Conservation (phyloP, 64 coral and sea anemone species). For the Porites lutea region DNA sequence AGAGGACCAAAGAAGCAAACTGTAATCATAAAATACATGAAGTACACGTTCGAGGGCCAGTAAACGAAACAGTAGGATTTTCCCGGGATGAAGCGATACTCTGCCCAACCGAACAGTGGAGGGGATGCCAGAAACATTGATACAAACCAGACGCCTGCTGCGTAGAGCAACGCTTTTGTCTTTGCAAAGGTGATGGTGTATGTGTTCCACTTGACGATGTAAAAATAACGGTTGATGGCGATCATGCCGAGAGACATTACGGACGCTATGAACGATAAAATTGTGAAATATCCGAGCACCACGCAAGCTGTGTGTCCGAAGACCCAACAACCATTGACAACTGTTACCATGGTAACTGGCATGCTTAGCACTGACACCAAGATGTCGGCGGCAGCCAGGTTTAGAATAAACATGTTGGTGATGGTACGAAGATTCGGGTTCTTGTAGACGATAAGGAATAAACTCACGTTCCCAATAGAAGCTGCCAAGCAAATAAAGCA, state of each 20-base stretch:
- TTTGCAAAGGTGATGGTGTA: conserved; percentile 46
- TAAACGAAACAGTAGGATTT: conserved; percentile 73
- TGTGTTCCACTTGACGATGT: conserved; percentile 72
- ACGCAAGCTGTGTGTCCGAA: conserved; percentile 54
- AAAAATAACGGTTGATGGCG: conserved; percentile 73
- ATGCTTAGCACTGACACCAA: conserved; percentile 71
- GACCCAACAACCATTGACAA: conserved; percentile 38
- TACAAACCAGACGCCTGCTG: conserved; percentile 44
- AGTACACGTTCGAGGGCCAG: conserved; percentile 55
- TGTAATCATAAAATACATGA: conserved; percentile 73
- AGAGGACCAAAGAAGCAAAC: conserved; percentile 78
- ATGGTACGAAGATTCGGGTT: conserved; percentile 53
- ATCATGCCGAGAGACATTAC: conserved; percentile 67
- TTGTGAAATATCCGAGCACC: conserved; percentile 60
- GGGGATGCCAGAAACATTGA: conserved; percentile 45
- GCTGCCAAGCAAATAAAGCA: conserved; percentile 29
- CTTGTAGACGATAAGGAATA: conserved; percentile 71
- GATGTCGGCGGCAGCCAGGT: conserved; percentile 72
- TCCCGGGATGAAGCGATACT: conserved; percentile 65
- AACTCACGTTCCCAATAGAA: conserved; percentile 43
- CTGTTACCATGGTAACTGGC: conserved; percentile 64
- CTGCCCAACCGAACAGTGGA: conserved; percentile 80
- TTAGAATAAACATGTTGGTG: conserved; percentile 66
- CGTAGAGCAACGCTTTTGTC: neutral
- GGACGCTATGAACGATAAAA: conserved; percentile 74